A percentile compares a stretch with the other conserved stretches of the same genome.
Conservation (phyloP, 2,888 invertebrate genomes). For the Eumacrocentrus americanus region DNA sequence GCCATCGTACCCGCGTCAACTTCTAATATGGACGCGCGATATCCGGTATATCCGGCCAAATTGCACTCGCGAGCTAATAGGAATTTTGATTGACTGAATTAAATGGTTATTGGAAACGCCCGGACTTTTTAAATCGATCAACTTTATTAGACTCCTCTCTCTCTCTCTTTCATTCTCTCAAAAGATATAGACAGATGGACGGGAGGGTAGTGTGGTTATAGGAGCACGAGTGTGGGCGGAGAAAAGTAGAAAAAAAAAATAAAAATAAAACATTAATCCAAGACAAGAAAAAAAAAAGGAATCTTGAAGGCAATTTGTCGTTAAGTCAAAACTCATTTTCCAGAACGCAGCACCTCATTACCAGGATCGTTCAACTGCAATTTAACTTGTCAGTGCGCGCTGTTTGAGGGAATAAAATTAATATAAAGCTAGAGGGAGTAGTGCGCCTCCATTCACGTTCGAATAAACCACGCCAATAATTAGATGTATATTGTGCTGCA, state of each 20-base stretch:
- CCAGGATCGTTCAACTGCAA: conserved; percentile 49
- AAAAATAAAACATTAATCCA: conserved; percentile 1
- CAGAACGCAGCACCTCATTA: conserved; percentile 48
- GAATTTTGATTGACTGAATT: conserved; percentile 62
- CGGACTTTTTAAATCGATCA: conserved; percentile 52
- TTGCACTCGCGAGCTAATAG: conserved; percentile 58
- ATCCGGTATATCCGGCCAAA: conserved; percentile 55
- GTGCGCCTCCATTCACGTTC: conserved; percentile 28
- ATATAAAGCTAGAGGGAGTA: too few species aligned
- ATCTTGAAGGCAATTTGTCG: conserved; percentile 47
- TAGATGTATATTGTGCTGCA: conserved; percentile 2
- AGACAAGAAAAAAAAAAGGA: not conserved
- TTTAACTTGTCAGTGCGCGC: conserved; percentile 46
- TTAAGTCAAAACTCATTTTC: conserved; percentile 51
- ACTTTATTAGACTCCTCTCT: conserved; percentile 43
- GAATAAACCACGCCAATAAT: conserved; percentile 7
- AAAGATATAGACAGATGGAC: not conserved
- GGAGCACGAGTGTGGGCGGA: not conserved
- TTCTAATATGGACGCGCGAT: conserved; percentile 47
- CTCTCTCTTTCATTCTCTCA: conserved; percentile 25
- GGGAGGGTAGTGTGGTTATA: not conserved
- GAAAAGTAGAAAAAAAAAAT: conserved; percentile 9
- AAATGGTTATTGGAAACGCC: conserved; percentile 59
- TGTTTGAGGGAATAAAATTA: conserved; percentile 28
- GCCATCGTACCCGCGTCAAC: too few species aligned